Percentiles rank a stretch among this genome's conserved stretches.
These are phyloP conservation scores for Panulirus ornatus DNA, from an alignment of 1,140 invertebrate species.

Conservation along the genomic window DNA sequence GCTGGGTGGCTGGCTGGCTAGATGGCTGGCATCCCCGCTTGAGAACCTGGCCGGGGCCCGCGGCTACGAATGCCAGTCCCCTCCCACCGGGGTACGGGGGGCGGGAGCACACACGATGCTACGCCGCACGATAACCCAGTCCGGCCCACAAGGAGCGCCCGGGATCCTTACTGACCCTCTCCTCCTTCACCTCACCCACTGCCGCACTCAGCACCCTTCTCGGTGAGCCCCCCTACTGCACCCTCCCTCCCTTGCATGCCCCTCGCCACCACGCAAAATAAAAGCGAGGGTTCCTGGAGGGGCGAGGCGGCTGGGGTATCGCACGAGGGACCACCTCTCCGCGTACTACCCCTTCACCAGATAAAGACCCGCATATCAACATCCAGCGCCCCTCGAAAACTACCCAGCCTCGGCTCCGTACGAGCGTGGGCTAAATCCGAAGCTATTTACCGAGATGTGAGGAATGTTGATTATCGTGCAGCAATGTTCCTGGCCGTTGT, in stretches of 20 bases:
- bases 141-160: slow-evolving; percentile 50
- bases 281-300: background rate
- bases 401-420: background rate
- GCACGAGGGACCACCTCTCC: slow-evolving; percentile 14
- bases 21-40: slow-evolving; percentile 54
- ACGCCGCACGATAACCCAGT: slow-evolving; percentile 57
- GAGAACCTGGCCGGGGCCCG: slow-evolving; percentile 59
- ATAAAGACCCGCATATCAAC: slow-evolving; percentile 31
- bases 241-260: slow-evolving; percentile 25
- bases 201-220: slow-evolving; percentile 41
- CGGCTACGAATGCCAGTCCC: slow-evolving; percentile 62
- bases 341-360: background rate
- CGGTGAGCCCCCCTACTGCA: no score
- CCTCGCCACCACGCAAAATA: background rate
- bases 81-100: slow-evolving; percentile 60
- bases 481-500: slow-evolving; percentile 12
- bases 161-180: slow-evolving; percentile 55
- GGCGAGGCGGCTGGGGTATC: background rate
- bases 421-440: background rate
- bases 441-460: background rate
- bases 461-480: slow-evolving; percentile 31
- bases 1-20: slow-evolving; percentile 32
- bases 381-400: background rate
- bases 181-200: slow-evolving; percentile 40
- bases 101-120: slow-evolving; percentile 50